Evolutionary conservation across 1,140 invertebrate species (phyloP).

Genomic region (Drosophila varians): DNA sequence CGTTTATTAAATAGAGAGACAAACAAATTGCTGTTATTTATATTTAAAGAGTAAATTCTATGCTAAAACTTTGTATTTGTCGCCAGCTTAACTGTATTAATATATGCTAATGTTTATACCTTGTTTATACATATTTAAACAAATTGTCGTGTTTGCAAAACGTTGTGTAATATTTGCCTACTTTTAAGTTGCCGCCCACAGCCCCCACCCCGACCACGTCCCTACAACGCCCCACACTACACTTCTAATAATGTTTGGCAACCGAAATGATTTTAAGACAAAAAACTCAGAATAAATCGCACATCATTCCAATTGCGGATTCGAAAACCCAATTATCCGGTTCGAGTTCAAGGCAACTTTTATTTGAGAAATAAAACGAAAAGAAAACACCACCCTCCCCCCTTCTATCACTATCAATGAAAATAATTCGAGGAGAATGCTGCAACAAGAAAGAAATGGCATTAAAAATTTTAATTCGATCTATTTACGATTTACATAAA

Average conservation of each 20-base stretch:
- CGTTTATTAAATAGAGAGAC: constrained; percentile 56
- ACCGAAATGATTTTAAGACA: too few relatives aligned
- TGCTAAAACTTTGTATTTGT: constrained; percentile 65
- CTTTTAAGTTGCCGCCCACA: constrained; percentile 75
- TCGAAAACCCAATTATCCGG: constrained; percentile 1
- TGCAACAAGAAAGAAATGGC: constrained; percentile 46
- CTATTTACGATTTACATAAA: constrained; percentile 80
- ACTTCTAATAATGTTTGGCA: constrained; percentile 17
- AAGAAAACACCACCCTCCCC: neutral
- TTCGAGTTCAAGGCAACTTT: constrained; percentile 16
- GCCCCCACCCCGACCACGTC: constrained; percentile 24
- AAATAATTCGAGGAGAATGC: constrained; percentile 31
- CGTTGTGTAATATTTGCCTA: constrained; percentile 81
- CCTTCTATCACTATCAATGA: neutral
- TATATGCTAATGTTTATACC: constrained; percentile 76
- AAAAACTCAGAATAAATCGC: constrained; percentile 29
- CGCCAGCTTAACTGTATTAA: constrained; percentile 79
- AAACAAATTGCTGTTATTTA: constrained; percentile 59
- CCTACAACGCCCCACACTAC: too few relatives aligned
- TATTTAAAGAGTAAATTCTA: constrained; percentile 66
- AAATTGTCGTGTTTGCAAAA: constrained; percentile 71
- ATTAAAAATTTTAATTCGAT: constrained; percentile 61
- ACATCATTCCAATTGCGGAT: constrained; percentile 59
- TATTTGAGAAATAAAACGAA: constrained; percentile 48
- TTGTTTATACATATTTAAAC: constrained; percentile 75